Evolutionary conservation across 92 coral and sea anemone genomes (phyloP).

Genomic region (Metridium senile): DNA sequence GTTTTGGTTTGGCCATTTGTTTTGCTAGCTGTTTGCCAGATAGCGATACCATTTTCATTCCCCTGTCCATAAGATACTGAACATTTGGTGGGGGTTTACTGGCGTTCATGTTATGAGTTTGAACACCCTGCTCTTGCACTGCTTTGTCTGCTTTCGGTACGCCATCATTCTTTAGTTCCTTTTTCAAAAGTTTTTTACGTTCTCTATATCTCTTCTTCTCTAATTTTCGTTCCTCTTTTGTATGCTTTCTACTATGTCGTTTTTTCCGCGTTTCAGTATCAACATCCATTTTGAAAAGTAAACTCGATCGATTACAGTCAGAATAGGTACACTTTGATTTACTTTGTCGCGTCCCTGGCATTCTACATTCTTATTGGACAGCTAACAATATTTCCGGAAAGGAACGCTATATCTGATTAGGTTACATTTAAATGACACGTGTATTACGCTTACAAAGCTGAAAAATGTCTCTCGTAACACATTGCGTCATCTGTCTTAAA

Average conservation of each 20-base stretch:
- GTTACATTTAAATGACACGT: neutral
- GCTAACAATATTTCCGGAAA: neutral
- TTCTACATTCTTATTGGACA: neutral
- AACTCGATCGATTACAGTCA: neutral
- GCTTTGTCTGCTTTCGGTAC: too few species aligned
- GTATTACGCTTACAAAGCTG: neutral
- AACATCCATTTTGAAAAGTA: neutral
- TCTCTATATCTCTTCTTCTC: conserved; percentile 13
- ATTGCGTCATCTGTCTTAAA: neutral
- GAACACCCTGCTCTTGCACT: too few species aligned
- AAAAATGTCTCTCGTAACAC: neutral
- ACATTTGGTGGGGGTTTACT: too few species aligned
- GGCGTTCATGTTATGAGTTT: too few species aligned
- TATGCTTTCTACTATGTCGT: conserved; percentile 7
- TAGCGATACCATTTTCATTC: too few species aligned
- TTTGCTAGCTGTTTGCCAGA: too few species aligned
- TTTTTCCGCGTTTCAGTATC: neutral
- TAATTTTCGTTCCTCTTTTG: conserved; percentile 9
- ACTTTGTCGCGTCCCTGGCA: neutral
- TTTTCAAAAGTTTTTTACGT: neutral
- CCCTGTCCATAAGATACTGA: too few species aligned
- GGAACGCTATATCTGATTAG: neutral
- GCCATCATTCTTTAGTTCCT: neutral
- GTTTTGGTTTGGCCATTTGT: too few species aligned
- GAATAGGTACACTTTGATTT: neutral